These are phyloP conservation scores for Eupithecia inturbata DNA, from an alignment of 2,888 invertebrate genomes.

Conservation along the genomic window DNA sequence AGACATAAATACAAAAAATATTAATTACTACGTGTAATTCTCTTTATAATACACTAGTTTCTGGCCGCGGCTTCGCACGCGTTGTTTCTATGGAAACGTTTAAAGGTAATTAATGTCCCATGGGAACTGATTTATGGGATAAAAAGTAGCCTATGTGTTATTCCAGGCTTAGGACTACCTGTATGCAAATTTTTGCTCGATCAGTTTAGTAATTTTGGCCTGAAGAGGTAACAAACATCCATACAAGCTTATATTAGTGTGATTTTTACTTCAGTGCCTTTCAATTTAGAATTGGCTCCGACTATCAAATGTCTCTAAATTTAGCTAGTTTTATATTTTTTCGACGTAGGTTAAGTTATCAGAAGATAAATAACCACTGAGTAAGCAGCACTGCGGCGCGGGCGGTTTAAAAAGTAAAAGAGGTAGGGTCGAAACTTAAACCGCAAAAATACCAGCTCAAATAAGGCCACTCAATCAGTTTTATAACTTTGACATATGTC, in stretches of 20 bases:
- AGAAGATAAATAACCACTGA: neutral
- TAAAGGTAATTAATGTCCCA: no score
- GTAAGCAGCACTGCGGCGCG: neutral
- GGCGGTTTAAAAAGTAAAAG: neutral
- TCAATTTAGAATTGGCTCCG: no score
- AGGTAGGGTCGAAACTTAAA: neutral
- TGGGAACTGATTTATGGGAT: no score
- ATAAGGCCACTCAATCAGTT: slow-evolving; percentile 5
- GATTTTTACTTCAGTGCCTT: neutral
- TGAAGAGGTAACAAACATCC: no score
- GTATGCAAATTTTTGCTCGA: no score
- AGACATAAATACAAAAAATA: neutral
- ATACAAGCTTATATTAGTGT: no score
- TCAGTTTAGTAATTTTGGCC: no score
- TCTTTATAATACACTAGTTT: neutral
- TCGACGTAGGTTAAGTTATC: neutral
- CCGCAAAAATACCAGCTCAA: neutral
- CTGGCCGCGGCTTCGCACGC: no score
- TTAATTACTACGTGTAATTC: neutral
- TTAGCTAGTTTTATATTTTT: neutral
- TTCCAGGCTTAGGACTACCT: no score
- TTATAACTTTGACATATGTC: slow-evolving; percentile 22
- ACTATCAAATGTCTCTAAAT: no score
- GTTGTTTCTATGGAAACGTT: no score
- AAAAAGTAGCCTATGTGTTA: no score